These are phyloP conservation scores for Bufo bufo DNA, from an alignment of 2,113 vertebrate species.

Conservation along the genomic window DNA sequence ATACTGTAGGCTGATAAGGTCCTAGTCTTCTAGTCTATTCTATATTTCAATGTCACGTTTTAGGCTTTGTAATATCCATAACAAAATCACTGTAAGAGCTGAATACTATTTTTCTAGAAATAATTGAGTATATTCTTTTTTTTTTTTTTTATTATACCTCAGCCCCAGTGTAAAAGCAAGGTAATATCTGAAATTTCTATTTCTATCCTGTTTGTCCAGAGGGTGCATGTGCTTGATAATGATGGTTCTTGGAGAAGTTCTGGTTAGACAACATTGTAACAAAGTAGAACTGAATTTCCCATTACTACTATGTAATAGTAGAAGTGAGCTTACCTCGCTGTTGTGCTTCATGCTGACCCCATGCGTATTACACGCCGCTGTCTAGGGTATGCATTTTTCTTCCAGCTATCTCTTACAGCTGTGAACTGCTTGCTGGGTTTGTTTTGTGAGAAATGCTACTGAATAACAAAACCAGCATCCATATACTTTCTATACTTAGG, in stretches of 20 bases:
- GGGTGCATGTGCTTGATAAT: conserved; percentile 70
- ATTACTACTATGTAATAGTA: conserved; percentile 58
- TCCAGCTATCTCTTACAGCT: conserved; percentile 54
- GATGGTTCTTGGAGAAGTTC: conserved; percentile 61
- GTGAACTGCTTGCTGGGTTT: conserved; percentile 55
- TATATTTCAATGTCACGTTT: neutral
- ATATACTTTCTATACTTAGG: neutral
- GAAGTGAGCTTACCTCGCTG: conserved; percentile 54
- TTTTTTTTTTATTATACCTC: conserved; percentile 63
- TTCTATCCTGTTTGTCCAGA: conserved; percentile 69
- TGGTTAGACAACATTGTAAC: conserved; percentile 40
- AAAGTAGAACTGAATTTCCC: conserved; percentile 5
- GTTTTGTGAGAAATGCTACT: conserved; percentile 12
- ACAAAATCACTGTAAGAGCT: neutral
- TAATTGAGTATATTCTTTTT: conserved; percentile 44
- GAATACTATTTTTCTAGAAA: neutral
- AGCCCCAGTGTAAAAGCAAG: conserved; percentile 87
- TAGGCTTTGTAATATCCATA: neutral
- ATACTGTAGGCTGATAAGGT: neutral
- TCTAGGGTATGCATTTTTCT: conserved; percentile 33
- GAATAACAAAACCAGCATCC: conserved; percentile 33
- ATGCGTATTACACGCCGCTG: conserved; percentile 59
- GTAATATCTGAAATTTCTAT: conserved; percentile 75
- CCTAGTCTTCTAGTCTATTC: neutral
- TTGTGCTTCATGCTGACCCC: conserved; percentile 58